Evolutionary conservation across 2,797 vertebrate species (phyloP).

Genomic region (Glossophaga mutica): DNA sequence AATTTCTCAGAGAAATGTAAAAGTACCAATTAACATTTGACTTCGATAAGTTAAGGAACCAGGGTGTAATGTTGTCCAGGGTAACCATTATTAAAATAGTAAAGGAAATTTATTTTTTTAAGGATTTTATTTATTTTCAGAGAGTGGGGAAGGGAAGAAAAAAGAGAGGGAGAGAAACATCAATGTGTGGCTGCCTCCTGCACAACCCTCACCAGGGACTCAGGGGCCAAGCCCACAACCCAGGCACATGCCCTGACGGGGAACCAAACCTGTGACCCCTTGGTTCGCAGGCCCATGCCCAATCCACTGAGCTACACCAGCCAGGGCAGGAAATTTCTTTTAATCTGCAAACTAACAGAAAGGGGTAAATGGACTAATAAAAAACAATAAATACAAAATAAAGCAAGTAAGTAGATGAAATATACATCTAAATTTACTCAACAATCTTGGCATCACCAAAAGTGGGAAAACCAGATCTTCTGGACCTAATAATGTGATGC

Average conservation of each 20-base stretch:
- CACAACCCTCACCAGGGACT: too few relatives aligned
- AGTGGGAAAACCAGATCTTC: not conserved
- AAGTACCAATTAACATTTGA: not conserved
- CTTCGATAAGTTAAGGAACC: not conserved
- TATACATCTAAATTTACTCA: not conserved
- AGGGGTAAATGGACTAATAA: not conserved
- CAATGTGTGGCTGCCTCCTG: too few relatives aligned
- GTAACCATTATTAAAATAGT: slow-evolving; percentile 5
- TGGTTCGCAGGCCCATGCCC: too few relatives aligned
- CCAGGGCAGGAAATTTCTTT: not conserved
- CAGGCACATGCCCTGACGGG: too few relatives aligned
- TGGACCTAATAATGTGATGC: not conserved
- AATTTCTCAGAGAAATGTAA: not conserved
- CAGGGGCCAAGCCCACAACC: too few relatives aligned
- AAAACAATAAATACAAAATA: not conserved
- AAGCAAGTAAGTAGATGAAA: not conserved
- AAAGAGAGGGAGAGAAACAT: too few relatives aligned
- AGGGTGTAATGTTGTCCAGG: not conserved
- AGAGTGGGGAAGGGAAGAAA: too few relatives aligned
- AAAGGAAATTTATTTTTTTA: not conserved
- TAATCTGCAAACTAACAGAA: not conserved
- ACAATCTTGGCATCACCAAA: not conserved
- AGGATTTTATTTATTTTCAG: too few relatives aligned
- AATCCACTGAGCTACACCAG: too few relatives aligned
- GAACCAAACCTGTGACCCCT: too few relatives aligned